Conservation (phyloP, 2,113 vertebrate species). For the Corapipo altera region DNA sequence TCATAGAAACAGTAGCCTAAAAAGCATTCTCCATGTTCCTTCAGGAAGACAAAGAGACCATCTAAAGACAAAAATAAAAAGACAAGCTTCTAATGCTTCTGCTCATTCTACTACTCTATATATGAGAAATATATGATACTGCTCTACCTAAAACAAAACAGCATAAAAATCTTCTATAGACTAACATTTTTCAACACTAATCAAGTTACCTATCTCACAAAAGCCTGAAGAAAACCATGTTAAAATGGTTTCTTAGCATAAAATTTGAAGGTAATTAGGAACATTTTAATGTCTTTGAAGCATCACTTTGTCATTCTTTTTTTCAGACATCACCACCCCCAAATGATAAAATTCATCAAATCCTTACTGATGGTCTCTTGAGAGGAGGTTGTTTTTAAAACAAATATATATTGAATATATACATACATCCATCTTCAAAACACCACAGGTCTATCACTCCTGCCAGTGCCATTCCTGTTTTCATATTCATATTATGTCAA, state of each 20-base stretch:
- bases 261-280: background rate
- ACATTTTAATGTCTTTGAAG: background rate
- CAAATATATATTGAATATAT: background rate
- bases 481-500: background rate
- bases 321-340: background rate
- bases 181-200: background rate
- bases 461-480: background rate
- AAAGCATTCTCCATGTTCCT: background rate
- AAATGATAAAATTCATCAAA: background rate
- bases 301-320: background rate
- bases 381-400: background rate
- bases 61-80: background rate
- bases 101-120: background rate
- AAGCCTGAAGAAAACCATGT: background rate
- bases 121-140: background rate
- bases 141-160: background rate
- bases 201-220: background rate
- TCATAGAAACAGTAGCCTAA: background rate
- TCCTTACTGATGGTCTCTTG: background rate
- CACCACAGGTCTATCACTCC: background rate
- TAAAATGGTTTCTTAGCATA: background rate
- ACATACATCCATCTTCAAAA: background rate
- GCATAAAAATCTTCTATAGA: background rate
- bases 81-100: background rate
- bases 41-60: background rate